phyloP scores from a whole-genome alignment of 2,888 invertebrate genomes.

The Pachydiplax longipennis region DNA sequence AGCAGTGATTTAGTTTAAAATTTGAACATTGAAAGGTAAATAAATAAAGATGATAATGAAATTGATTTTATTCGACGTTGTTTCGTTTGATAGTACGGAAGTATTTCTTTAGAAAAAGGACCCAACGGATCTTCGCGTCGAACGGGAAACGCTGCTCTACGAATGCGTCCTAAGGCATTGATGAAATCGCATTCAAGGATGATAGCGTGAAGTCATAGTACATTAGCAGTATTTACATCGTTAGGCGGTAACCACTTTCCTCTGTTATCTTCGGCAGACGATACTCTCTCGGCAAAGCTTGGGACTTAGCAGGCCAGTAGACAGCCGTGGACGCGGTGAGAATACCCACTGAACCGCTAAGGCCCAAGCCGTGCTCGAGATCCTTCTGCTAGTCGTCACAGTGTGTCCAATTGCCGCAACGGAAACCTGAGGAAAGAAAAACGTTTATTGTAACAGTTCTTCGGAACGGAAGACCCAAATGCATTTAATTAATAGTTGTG shows the following conservation, averaged over 20 bases:
- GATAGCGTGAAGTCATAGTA: too few relatives aligned
- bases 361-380: constrained; percentile 65
- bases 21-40: too few relatives aligned
- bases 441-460: not conserved
- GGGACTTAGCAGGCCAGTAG: constrained; percentile 91
- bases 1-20: too few relatives aligned
- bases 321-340: constrained; percentile 57
- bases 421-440: not conserved
- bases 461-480: not conserved
- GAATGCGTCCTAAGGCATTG: too few relatives aligned
- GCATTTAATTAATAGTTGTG: not conserved
- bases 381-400: not conserved
- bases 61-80: too few relatives aligned
- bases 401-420: not conserved
- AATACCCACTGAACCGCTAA: constrained; percentile 72
- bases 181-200: too few relatives aligned
- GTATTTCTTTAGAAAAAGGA: too few relatives aligned
- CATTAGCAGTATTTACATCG: too few relatives aligned
- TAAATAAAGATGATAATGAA: too few relatives aligned
- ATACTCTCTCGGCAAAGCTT: constrained; percentile 65
- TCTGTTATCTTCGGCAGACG: not conserved
- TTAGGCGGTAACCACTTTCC: not conserved
- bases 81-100: too few relatives aligned
- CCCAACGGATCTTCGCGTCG: too few relatives aligned
- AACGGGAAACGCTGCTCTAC: too few relatives aligned